Conservation (phyloP, 1,140 invertebrate species). For the Acromyrmex heyeri region DNA sequence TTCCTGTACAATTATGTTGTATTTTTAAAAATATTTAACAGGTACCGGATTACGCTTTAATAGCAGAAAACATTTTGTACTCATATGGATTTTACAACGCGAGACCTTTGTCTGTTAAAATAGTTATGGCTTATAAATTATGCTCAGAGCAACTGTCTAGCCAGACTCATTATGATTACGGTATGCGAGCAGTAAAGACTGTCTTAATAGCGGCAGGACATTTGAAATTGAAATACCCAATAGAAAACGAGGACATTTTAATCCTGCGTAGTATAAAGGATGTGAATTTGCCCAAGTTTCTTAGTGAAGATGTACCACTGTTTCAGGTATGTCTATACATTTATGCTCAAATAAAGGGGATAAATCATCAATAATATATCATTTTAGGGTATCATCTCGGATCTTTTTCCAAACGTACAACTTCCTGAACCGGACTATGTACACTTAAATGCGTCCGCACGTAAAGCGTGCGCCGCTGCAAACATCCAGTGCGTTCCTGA, state of each 20-base stretch:
- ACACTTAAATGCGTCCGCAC: constrained; percentile 87
- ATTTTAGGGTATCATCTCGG: constrained; percentile 94
- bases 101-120: constrained; percentile 96
- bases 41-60: constrained; percentile 97
- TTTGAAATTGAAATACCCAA: constrained; percentile 95
- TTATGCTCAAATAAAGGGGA: not conserved
- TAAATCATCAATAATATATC: constrained; percentile 24
- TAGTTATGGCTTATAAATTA: constrained; percentile 96
- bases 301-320: constrained; percentile 94
- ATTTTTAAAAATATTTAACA: constrained; percentile 52
- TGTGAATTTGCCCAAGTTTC: constrained; percentile 97
- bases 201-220: constrained; percentile 96
- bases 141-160: constrained; percentile 98
- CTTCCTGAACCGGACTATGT: constrained; percentile 91
- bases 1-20: not conserved
- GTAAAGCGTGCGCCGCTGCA: constrained; percentile 90
- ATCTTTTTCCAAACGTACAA: constrained; percentile 94
- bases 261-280: constrained; percentile 96
- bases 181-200: constrained; percentile 95
- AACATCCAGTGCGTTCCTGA: constrained; percentile 94
- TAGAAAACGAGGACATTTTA: constrained; percentile 93
- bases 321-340: constrained; percentile 88
- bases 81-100: constrained; percentile 97
- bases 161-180: constrained; percentile 98
- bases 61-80: constrained; percentile 97